Base-by-base conservation (phyloP, 1,140 invertebrate species). In the Drosophila santomea region DNA sequence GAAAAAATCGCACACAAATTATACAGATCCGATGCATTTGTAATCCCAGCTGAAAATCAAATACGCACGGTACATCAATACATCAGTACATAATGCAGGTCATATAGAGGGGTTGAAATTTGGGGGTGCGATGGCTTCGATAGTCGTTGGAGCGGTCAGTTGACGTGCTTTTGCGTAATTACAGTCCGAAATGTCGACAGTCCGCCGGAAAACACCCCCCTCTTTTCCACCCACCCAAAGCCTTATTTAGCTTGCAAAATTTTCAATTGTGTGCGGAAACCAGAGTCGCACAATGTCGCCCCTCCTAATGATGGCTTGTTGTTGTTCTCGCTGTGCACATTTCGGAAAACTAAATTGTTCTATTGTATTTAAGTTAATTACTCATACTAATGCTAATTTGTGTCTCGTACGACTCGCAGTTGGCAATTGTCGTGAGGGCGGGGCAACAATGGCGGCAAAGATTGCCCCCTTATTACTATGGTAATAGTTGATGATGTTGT, bases 281-380 rank as follows among this genome's bases (percentile, higher is more conserved):
- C 23, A 39, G 3, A 44, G 39, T 25, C 23, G 54, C 41, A 74
- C 61, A 74, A 36, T 68, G 63, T 61, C 41, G 61, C 73, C 61
- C 54, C 73, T 35, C 20, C 43, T 71, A 71, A 71, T 71, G 67
- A 71, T 71, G 67, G 25, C 63, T 35, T 28, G 68, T 71, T 60
- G 66, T 62, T 54, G 83, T 14, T 39, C 11, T 39, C 48, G 67
- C 80, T 38, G 63, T 64, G 68, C 72, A 69, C 85, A 89, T 89
- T 89, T 89, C 78, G 73, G 60, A 76, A 86, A 89, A 84, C 85
- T 90, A 89, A 89, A 89, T 89, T 89, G 80, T 89, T 80, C 84
- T 84, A 89, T 89, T 89, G 84, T 89, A 89, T 89, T 89, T 89
- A 89, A 89, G 84, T 89, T 89, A 89, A 89, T 89, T 89, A 89